Conservation (phyloP, 2,888 invertebrate genomes). For the Lamellibrachia columna region DNA sequence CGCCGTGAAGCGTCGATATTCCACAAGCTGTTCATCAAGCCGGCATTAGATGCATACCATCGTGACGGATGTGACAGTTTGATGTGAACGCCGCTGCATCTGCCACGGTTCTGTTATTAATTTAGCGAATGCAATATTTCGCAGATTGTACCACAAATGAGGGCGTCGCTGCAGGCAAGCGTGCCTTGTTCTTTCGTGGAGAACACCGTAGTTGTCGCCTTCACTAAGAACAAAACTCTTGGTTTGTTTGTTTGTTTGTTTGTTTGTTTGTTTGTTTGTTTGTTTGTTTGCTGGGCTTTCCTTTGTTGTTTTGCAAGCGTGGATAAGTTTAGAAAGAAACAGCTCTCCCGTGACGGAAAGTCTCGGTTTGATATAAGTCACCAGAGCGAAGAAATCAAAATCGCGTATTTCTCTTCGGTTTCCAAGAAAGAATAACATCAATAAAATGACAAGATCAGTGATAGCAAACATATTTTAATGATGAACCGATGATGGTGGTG, state of each 20-base stretch:
- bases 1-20: not conserved
- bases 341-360: no score
- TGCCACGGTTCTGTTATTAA: not conserved
- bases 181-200: not conserved
- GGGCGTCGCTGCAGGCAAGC: not conserved
- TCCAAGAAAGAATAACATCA: no score
- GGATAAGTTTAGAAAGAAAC: no score
- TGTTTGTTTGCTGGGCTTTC: not conserved
- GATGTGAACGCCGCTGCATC: not conserved
- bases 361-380: no score
- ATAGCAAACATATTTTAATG: no score
- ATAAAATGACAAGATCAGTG: no score
- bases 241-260: not conserved
- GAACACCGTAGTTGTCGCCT: not conserved
- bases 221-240: not conserved
- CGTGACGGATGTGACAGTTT: slow-evolving; percentile 10
- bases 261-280: not conserved
- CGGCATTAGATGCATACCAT: not conserved
- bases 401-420: no score
- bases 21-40: not conserved
- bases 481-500: no score
- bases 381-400: no score
- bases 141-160: not conserved
- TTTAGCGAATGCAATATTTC: slow-evolving; percentile 6
- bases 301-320: no score